phyloP scores from a whole-genome alignment of 2,797 vertebrate genomes.

The Pipistrellus pygmaeus region DNA sequence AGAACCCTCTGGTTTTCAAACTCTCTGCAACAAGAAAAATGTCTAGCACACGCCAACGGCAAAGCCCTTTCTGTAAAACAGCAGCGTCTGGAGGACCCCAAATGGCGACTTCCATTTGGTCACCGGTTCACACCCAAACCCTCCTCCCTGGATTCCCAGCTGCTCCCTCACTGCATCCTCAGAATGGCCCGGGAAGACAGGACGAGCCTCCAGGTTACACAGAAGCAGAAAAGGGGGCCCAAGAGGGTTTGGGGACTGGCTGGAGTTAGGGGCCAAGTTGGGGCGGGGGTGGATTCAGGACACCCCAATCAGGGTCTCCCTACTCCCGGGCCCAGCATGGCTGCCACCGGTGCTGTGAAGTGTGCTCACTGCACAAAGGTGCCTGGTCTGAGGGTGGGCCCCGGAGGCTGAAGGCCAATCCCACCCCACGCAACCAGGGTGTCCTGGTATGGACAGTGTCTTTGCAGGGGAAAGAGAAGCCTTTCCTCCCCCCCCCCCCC shows the following conservation, averaged over 20 bases:
- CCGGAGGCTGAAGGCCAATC: not conserved
- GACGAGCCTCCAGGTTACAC: not conserved
- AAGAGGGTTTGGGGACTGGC: not conserved
- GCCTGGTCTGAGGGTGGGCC: not conserved
- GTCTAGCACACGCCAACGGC: not conserved
- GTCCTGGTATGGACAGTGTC: not conserved
- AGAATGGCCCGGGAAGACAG: not conserved
- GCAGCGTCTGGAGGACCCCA: constrained; percentile 31
- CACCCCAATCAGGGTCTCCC: not conserved
- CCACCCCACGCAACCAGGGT: not conserved
- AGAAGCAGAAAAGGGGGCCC: constrained; percentile 13
- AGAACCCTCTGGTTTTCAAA: not conserved
- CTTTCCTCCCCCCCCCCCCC: not conserved
- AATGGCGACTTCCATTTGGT: constrained; percentile 58
- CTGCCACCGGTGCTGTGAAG: not conserved
- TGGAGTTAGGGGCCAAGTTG: too few species aligned
- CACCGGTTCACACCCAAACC: constrained; percentile 46
- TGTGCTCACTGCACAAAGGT: not conserved
- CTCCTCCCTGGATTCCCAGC: not conserved
- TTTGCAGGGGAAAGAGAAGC: not conserved
- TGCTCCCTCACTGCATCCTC: constrained; percentile 32
- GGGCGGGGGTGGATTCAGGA: not conserved
- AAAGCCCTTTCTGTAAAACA: not conserved
- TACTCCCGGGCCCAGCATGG: not conserved
- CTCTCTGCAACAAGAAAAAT: not conserved